Evolutionary conservation across 30 jellyfish, hydroid and myxozoan genomes (phyloP), one percentile per base, ranked within the genome.

Genomic region (Clytia hemisphaerica): DNA sequence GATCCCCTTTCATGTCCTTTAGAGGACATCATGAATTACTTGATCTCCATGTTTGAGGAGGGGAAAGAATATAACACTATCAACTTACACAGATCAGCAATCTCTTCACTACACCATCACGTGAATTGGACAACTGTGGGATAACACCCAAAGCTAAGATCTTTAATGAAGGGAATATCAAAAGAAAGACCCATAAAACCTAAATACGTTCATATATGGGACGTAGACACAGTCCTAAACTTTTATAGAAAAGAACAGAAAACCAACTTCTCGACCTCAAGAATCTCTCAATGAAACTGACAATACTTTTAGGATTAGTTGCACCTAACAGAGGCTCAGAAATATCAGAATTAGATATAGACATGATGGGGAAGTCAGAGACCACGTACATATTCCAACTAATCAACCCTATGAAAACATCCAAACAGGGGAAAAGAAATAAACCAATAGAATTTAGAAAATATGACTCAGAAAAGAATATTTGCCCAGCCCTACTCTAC

Each of bases 1-100:
- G 70, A 55, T 55, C 70, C 70, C 28, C 32, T 55, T 55, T 46
- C 24, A 55, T 55, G 70, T 46, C 21, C 70, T 55, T 5, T 55
- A 55, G 32, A 55, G 24, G 6, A 26, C 32, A 55, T 55, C 70
- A 18, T 55, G 32, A 55, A 55, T 22, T 55, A 55, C 70, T 46
- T 55, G 5, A 46, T 46, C 45, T 26, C 6, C 48, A 19, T 55
- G 48, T 55, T 16, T 55, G 70, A 55, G 46, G 32, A 18, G 7
- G 32, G 21, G 70, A 55, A 55, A 55, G 70, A 18, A 55, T 55
- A 24, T 46, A 55, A 46, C 24, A 55, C 70, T 26, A 55, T 55
- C 4, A 55, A 55, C 45, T 26, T 26, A 19, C 18, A 55, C 45
- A 55, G 70, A 26, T 55, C 70, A 16, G 70, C 70, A 26, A 55